A percentile compares a stretch with the other conserved stretches of the same genome.
phyloP scores from a whole-genome alignment of 2,888 invertebrate species.

The Taphrorychus bicolor region DNA sequence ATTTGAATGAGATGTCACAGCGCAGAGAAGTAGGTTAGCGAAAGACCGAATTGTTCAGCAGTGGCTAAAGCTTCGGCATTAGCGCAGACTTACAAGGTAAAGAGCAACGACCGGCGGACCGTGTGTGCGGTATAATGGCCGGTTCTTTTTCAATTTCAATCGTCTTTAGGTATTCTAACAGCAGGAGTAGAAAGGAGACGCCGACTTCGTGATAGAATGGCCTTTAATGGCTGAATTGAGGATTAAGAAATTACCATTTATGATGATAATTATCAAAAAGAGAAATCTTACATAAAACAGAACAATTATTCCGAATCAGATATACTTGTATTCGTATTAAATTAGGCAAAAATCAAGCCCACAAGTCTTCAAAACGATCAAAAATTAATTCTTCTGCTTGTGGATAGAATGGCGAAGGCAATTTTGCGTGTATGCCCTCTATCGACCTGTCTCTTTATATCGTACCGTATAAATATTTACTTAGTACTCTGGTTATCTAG shows the following conservation, averaged over 20 bases:
- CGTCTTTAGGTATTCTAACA: conserved; percentile 8
- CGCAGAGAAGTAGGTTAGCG: conserved; percentile 26
- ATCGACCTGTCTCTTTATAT: no score
- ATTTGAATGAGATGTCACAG: background rate
- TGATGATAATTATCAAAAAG: no score
- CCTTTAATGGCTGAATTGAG: conserved; percentile 14
- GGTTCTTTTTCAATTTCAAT: conserved; percentile 29
- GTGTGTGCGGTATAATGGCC: conserved; percentile 25
- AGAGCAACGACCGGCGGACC: conserved; percentile 31
- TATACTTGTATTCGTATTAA: no score
- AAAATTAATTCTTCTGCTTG: no score
- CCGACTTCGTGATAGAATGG: conserved; percentile 21
- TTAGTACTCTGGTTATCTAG: no score
- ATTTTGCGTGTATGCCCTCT: no score
- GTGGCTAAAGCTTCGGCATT: conserved; percentile 11
- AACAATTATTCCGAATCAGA: no score
- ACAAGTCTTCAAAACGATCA: no score
- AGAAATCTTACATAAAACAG: no score
- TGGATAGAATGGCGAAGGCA: no score
- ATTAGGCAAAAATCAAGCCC: no score
- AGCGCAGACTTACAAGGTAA: conserved; percentile 36
- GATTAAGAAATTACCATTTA: background rate
- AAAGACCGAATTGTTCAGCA: conserved; percentile 17
- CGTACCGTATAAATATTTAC: no score
- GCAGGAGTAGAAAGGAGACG: conserved; percentile 10